These are phyloP conservation scores for Thymallus thymallus DNA, from an alignment of 2,113 vertebrate species.

Conservation along the genomic window DNA sequence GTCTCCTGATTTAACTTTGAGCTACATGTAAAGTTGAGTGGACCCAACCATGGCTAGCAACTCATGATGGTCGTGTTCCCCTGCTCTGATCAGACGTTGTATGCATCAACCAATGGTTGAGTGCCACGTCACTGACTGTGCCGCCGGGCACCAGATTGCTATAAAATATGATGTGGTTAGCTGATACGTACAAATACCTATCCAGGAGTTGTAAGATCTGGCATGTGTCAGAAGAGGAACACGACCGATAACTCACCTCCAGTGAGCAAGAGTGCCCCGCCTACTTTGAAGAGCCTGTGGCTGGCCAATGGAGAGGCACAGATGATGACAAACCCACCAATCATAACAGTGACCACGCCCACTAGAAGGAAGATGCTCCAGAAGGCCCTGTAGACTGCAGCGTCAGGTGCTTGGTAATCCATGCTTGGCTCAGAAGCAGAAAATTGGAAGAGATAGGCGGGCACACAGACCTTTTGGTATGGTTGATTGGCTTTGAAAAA, in stretches of 20 bases:
- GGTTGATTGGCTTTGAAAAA: conserved; percentile 77
- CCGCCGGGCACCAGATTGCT: too few species aligned
- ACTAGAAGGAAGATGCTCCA: conserved; percentile 81
- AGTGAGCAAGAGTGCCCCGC: conserved; percentile 79
- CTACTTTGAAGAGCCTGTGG: conserved; percentile 79
- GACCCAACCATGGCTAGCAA: too few species aligned
- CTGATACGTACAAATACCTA: too few species aligned
- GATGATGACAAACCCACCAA: conserved; percentile 79
- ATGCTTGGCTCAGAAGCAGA: conserved; percentile 70
- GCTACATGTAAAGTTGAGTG: too few species aligned
- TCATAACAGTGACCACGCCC: conserved; percentile 70
- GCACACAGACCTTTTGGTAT: conserved; percentile 77
- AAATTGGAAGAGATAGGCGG: conserved; percentile 81
- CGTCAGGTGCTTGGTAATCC: conserved; percentile 60
- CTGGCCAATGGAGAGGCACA: conserved; percentile 80
- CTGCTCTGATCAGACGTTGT: too few species aligned
- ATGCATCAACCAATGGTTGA: too few species aligned
- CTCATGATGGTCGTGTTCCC: too few species aligned
- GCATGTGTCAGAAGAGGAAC: too few species aligned
- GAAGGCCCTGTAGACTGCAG: conserved; percentile 83
- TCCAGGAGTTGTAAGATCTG: too few species aligned
- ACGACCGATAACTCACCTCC: conserved; percentile 70
- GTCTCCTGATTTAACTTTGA: too few species aligned
- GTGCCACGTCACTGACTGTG: too few species aligned
- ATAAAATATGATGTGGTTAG: too few species aligned